A percentile compares a stretch with the other conserved stretches of the same genome.
Conservation (phyloP, 2,113 vertebrate genomes). For the Oenanthe melanoleuca region DNA sequence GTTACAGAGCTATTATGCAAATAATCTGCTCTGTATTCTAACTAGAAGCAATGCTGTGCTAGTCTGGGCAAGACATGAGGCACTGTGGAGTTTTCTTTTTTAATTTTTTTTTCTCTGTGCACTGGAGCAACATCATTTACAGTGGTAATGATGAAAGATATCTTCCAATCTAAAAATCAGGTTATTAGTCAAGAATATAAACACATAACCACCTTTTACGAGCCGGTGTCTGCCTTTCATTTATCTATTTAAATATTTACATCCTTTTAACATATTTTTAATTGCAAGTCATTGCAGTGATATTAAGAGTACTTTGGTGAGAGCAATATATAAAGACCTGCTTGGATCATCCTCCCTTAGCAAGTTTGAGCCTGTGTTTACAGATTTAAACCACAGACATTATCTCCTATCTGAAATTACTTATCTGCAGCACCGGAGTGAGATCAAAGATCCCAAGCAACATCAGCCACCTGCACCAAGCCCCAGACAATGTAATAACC, state of each 20-base stretch:
- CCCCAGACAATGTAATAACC: constrained; percentile 49
- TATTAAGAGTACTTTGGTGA: not conserved
- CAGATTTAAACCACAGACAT: constrained; percentile 22
- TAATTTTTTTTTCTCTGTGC: not conserved
- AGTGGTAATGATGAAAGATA: not conserved
- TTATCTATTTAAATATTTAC: not conserved
- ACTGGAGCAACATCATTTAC: not conserved
- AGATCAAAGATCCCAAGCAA: constrained; percentile 41
- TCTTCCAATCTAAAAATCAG: not conserved
- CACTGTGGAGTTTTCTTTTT: not conserved
- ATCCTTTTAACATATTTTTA: constrained; percentile 3
- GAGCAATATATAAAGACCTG: not conserved
- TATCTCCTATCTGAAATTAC: constrained; percentile 34
- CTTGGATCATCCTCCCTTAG: not conserved
- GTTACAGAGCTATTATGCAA: constrained; percentile 46
- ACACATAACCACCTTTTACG: not conserved
- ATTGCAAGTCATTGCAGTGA: constrained; percentile 48
- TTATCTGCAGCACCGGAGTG: not conserved
- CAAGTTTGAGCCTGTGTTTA: constrained; percentile 6
- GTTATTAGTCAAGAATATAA: not conserved
- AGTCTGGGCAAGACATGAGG: constrained; percentile 19
- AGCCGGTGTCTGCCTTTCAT: not conserved
- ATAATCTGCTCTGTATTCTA: not conserved
- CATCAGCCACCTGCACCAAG: constrained; percentile 32
- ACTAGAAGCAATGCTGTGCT: constrained; percentile 31